Evolutionary conservation across 1,140 invertebrate species (phyloP).

Genomic region (Tetramorium simillimum): DNA sequence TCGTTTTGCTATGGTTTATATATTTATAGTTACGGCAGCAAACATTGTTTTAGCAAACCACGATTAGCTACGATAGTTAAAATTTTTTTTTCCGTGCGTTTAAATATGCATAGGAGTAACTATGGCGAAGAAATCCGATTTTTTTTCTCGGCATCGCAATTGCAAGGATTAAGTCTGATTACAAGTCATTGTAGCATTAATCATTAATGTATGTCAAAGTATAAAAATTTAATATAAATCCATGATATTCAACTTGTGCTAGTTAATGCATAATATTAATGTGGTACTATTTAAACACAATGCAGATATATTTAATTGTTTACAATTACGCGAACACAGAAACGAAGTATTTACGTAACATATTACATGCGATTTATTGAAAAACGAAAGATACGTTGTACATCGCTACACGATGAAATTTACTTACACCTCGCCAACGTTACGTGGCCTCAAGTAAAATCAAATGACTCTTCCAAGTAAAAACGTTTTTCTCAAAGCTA

Average conservation of each 20-base stretch:
- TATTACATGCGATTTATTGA: background rate
- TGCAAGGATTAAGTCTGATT: background rate
- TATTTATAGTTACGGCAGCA: too few relatives aligned
- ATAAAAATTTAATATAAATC: background rate
- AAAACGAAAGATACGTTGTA: conserved; percentile 36
- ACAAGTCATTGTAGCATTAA: background rate
- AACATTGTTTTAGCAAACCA: too few relatives aligned
- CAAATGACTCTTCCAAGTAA: conserved; percentile 42
- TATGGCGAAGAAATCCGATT: background rate
- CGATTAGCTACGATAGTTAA: too few relatives aligned
- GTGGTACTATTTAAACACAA: background rate
- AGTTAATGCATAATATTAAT: too few relatives aligned
- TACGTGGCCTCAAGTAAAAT: conserved; percentile 63
- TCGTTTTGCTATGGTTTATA: too few relatives aligned
- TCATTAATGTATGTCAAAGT: background rate
- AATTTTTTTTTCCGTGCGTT: too few relatives aligned
- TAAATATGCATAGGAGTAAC: background rate
- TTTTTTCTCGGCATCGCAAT: background rate
- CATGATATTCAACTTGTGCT: background rate
- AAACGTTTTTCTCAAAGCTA: conserved; percentile 61
- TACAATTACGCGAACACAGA: background rate
- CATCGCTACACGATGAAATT: conserved; percentile 60
- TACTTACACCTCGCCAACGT: conserved; percentile 65
- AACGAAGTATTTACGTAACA: background rate
- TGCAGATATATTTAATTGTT: background rate